Base-by-base conservation (phyloP, 2,888 invertebrate species). In the Globia sparganii region DNA sequence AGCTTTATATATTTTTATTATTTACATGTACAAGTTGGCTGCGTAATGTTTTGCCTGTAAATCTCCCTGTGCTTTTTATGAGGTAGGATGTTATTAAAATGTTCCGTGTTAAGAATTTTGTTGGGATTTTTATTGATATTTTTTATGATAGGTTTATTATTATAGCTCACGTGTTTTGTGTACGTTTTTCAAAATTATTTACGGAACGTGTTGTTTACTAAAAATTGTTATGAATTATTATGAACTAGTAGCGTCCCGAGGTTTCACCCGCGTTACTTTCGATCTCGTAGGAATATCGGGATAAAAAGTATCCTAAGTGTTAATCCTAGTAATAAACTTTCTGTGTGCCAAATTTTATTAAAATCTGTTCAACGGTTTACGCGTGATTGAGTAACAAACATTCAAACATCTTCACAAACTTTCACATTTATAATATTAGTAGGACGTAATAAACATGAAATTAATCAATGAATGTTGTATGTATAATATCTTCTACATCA, bases 1-100 rank as follows among this genome's bases (percentile, higher is more conserved):
- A 83, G 65, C 75, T 73, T 78, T 77, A 68, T 80, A 73, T 80
- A 84, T 86, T 84, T 87, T 85, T 85, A 73, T 72, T 72, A 70
- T 76, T 72, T 74, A 71, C 69, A 78, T 76, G 64, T 74, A 64
- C 59, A 67, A 72, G 72, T 66, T 86, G 53, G 53, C 46, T 72
- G 85, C 69, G 56, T 72, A 66, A 68, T 76, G 68, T 64, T 80
- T 61, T 77, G 61, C 81, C 69, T 83, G 61, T 69, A 61, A 59
- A 68, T 56, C 37, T 59, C 53, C 43, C 43, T 31, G 81, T 80
- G 62, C 62, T 62, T n/a, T 80, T 80, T 84, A 70, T 80, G 37
- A 6, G 53, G 58, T 58, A 40, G 59, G 21, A 56, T 75, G 66
- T 59, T 82, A 85, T 75, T 72, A 81, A 85, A 80, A 67, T 80